These are phyloP conservation scores for Hemicordylus capensis DNA, from an alignment of 2,113 vertebrate genomes.

Conservation along the genomic window DNA sequence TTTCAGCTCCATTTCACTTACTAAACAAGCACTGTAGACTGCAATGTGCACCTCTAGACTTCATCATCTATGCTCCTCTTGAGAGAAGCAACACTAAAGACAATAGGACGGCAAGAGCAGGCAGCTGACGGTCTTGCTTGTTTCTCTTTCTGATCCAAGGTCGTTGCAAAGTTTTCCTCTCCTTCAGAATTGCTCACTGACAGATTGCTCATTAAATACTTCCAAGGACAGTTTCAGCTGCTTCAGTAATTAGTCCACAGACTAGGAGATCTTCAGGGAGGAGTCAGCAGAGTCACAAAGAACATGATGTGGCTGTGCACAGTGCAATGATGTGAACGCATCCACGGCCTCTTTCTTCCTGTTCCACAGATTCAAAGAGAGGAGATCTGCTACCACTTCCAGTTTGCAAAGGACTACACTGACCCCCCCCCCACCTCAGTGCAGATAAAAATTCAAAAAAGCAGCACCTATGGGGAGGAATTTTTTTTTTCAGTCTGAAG, in stretches of 20 bases:
- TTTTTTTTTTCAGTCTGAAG: neutral
- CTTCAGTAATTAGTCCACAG: neutral
- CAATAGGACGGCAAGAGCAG: neutral
- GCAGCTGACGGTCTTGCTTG: neutral
- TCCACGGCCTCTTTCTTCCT: neutral
- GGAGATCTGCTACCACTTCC: neutral
- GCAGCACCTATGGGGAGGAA: neutral
- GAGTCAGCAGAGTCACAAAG: neutral
- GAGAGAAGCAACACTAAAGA: no score
- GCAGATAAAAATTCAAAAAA: neutral
- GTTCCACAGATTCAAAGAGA: neutral
- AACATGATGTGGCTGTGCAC: neutral
- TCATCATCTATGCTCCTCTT: no score
- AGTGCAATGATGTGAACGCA: neutral
- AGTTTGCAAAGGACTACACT: neutral
- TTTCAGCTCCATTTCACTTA: no score
- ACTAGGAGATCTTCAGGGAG: neutral
- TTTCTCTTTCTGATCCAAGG: neutral
- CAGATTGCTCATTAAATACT: neutral
- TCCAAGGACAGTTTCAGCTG: neutral
- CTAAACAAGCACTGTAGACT: no score
- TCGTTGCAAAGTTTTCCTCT: neutral
- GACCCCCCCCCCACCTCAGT: neutral
- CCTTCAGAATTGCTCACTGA: no score
- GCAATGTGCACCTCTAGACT: no score